Conservation (phyloP, 2,797 vertebrate species). For the Malacoctenus gilli region DNA sequence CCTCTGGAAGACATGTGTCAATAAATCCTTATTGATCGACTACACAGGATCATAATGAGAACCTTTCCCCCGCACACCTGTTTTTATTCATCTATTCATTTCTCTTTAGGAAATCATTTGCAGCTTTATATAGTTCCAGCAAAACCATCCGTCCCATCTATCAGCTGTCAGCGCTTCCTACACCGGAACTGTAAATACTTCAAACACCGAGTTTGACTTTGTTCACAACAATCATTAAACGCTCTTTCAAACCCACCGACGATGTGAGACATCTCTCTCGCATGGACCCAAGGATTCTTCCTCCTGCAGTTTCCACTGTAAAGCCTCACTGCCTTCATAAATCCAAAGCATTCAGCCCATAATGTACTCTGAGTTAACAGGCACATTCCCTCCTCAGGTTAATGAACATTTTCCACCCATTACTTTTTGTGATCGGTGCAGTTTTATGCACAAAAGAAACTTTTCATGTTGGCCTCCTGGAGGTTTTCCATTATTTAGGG, state of each 20-base stretch:
- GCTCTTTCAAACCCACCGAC: constrained; percentile 2
- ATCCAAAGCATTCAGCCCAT: constrained; percentile 29
- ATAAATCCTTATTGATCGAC: constrained; percentile 3
- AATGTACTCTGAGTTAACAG: constrained; percentile 21
- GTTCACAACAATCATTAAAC: constrained; percentile 16
- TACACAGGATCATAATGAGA: not conserved
- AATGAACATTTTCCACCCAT: constrained; percentile 48
- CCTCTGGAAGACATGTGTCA: not conserved
- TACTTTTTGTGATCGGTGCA: constrained; percentile 16
- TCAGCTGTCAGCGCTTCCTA: constrained; percentile 15
- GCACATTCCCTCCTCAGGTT: constrained; percentile 25
- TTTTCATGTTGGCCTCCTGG: constrained; percentile 12
- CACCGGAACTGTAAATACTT: constrained; percentile 18
- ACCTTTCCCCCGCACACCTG: no score
- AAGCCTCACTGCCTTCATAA: constrained; percentile 19
- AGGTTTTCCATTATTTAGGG: constrained; percentile 23
- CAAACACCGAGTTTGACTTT: constrained; percentile 13
- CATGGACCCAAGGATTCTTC: constrained; percentile 8
- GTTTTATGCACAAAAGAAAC: constrained; percentile 20
- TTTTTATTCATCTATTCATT: no score
- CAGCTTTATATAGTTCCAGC: not conserved
- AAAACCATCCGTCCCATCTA: constrained; percentile 8
- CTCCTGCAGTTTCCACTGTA: constrained; percentile 15
- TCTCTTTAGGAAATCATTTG: no score
- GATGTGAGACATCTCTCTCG: no score